These are phyloP conservation scores for Coracopsis vasa DNA, from an alignment of 2,113 vertebrate genomes.

Conservation along the genomic window DNA sequence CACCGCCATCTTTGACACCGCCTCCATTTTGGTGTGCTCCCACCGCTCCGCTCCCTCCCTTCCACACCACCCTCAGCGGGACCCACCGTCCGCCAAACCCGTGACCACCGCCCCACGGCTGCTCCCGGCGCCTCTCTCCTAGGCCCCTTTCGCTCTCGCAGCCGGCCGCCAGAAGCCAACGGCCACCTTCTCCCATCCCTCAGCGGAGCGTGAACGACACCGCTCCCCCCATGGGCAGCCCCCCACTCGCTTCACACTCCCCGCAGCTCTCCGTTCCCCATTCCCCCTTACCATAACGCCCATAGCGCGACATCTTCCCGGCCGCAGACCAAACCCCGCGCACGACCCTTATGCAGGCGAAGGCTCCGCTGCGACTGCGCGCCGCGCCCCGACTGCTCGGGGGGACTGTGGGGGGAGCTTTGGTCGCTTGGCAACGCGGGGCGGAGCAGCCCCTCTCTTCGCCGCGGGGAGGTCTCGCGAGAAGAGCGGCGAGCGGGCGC, in stretches of 20 bases:
- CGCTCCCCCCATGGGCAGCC: accelerated
- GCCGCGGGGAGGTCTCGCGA: neutral
- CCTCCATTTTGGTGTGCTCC: neutral
- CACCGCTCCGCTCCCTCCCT: neutral
- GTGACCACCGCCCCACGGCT: too few relatives aligned
- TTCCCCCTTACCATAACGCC: neutral
- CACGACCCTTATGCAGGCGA: neutral
- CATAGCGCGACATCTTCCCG: constrained; percentile 20
- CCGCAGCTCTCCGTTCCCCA: accelerated
- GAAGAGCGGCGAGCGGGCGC: accelerated
- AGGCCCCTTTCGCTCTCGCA: neutral
- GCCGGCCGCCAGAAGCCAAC: neutral
- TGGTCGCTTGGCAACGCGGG: neutral
- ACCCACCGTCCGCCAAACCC: accelerated
- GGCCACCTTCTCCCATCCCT: accelerated
- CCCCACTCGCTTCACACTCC: accelerated
- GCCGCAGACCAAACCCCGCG: accelerated
- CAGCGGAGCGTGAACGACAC: accelerated
- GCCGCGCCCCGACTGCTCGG: neutral
- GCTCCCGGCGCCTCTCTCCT: accelerated
- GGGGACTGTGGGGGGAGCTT: neutral
- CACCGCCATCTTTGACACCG: constrained; percentile 11
- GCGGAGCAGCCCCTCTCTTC: accelerated
- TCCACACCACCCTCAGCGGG: accelerated
- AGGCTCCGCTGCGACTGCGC: neutral